A percentile compares a stretch with the other conserved stretches of the same genome.
These are phyloP conservation scores for Hedychridium roseum DNA, from an alignment of 2,888 invertebrate genomes.

Conservation along the genomic window DNA sequence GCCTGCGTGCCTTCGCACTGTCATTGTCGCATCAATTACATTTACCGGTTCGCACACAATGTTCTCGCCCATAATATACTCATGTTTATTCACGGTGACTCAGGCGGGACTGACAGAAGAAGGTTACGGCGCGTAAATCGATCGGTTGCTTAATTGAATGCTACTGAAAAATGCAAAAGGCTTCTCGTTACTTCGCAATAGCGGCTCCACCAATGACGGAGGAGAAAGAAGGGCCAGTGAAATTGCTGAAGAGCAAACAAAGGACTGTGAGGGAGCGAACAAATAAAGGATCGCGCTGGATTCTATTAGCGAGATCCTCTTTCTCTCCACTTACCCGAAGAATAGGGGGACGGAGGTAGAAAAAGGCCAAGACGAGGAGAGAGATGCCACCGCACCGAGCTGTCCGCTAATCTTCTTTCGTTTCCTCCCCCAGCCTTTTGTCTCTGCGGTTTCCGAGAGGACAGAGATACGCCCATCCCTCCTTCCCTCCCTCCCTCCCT, in stretches of 20 bases:
- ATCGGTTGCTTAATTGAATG: neutral
- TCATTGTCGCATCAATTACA: too few relatives aligned
- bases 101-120: too few relatives aligned
- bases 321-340: slow-evolving; percentile 19
- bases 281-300: slow-evolving; percentile 52
- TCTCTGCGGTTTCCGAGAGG: slow-evolving; percentile 47
- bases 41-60: too few relatives aligned
- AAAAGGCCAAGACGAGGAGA: slow-evolving; percentile 4
- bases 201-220: slow-evolving; percentile 10
- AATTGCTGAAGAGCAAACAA: slow-evolving; percentile 45
- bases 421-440: slow-evolving; percentile 40
- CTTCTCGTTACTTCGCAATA: neutral
- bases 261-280: slow-evolving; percentile 40
- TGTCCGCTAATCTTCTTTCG: slow-evolving; percentile 45
- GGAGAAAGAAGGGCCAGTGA: slow-evolving; percentile 17
- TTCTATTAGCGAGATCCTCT: slow-evolving; percentile 52
- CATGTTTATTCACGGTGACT: too few relatives aligned
- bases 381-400: slow-evolving; percentile 35
- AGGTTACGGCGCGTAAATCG: neutral
- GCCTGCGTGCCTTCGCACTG: neutral
- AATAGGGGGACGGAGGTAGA: slow-evolving; percentile 9
- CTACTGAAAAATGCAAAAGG: neutral
- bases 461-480: slow-evolving; percentile 23
- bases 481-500: slow-evolving; percentile 6
- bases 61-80: too few relatives aligned